These are phyloP conservation scores for Odontesthes bonariensis DNA, from an alignment of 2,113 vertebrate species.

Conservation along the genomic window DNA sequence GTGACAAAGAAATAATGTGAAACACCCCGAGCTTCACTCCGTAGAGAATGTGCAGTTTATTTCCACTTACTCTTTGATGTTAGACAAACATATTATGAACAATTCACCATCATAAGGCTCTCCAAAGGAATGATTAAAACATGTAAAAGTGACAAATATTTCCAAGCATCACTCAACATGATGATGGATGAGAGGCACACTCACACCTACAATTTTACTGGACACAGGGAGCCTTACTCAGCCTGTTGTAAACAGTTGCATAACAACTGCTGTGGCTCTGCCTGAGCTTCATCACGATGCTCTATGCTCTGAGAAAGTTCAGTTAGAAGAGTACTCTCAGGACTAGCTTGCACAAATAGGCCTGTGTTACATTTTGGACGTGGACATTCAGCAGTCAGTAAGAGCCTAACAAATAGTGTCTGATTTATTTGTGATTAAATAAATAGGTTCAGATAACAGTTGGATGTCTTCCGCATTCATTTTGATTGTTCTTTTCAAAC, in stretches of 20 bases:
- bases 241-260: neutral
- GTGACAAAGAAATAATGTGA: neutral
- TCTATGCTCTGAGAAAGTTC: neutral
- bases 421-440: too few relatives aligned
- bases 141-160: neutral
- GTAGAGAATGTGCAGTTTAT: conserved; percentile 5
- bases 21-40: neutral
- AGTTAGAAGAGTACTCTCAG: neutral
- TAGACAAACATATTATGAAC: neutral
- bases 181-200: too few relatives aligned
- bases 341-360: neutral
- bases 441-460: too few relatives aligned
- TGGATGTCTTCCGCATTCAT: neutral
- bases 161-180: neutral
- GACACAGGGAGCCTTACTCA: neutral
- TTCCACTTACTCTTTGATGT: conserved; percentile 6
- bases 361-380: neutral
- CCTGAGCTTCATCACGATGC: neutral
- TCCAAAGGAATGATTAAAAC: neutral
- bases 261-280: neutral
- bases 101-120: neutral
- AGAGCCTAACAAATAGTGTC: neutral
- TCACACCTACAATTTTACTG: too few relatives aligned
- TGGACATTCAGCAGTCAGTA: neutral
- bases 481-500: neutral